Evolutionary conservation across 2,797 vertebrate genomes (phyloP), one percentile per base, ranked within the genome.

Genomic region (Halcyon chelicuti): DNA sequence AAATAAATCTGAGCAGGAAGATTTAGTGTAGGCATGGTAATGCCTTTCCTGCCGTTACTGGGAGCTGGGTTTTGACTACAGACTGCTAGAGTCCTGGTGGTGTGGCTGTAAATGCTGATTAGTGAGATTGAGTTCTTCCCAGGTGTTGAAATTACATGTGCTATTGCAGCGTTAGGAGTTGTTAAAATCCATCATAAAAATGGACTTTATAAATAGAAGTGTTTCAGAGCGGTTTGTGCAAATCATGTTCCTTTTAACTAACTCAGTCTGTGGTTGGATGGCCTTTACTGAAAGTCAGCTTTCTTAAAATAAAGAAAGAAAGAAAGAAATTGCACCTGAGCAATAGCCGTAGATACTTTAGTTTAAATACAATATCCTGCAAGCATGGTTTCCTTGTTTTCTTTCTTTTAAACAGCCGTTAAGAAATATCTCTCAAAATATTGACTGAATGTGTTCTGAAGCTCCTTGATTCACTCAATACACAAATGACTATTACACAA

Each of bases 1-100:
- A 94, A 93, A 92, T 94, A 94, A 97, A 95, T 94, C 84, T 91
- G 81, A 91, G 49, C 72, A 83, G 65, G 46, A 93, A 85, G 86
- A 96, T 95, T 93, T 95, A 94, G 52, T 88, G 29, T 60, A 90
- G 80, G 67, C 61, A 63, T 75, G 14, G 67, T 93, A 94, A 96
- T 94, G 66, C 88, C 46, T 91, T 88, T 88, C 35, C 55, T 95
- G 85, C 63, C 1, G 2, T 90, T 91, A 39, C 55, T 61, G 31
- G 28, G 77, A 90, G 73, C 89, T 25, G 18, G 58, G 14, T 70
- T 93, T 90, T 92, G 79, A 66, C 89, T 94, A 20, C n/a, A 88
- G 83, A 42, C 52, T 90, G 57, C 73, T 90, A 55, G 70, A 82
- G 57, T 88, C 70, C 52, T 78, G 37, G 47, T 85, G 52, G 4